Conservation (phyloP, 2,113 vertebrate genomes). For the Nesogale talazaci region DNA sequence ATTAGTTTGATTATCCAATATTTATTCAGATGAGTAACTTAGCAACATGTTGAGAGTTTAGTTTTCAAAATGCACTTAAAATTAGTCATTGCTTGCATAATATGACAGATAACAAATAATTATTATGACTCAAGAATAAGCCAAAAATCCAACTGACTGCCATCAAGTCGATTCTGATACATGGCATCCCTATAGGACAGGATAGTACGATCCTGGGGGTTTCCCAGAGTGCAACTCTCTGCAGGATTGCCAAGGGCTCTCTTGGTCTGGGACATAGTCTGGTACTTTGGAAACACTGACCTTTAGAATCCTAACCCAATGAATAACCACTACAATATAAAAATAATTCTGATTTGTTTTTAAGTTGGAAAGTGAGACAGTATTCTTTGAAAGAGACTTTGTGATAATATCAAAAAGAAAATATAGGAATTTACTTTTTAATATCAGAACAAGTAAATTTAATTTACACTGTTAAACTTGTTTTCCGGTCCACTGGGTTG, state of each 20-base stretch:
- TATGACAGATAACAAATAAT: background rate
- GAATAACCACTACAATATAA: background rate
- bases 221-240: too few species aligned
- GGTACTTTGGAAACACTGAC: too few species aligned
- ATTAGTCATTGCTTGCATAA: background rate
- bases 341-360: background rate
- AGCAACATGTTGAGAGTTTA: background rate
- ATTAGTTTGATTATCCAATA: background rate
- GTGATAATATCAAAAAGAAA: background rate
- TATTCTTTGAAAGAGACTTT: background rate
- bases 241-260: too few species aligned
- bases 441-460: conserved; percentile 7
- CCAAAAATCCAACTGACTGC: too few species aligned
- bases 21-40: background rate
- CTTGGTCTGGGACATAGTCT: too few species aligned
- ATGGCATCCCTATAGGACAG: too few species aligned
- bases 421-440: background rate
- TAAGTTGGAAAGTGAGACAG: background rate
- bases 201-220: too few species aligned
- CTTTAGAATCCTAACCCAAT: too few species aligned
- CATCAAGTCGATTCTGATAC: too few species aligned
- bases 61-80: background rate
- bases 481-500: too few species aligned
- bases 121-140: background rate
- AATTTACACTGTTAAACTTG: background rate